Conservation (phyloP, 2,797 vertebrate species). For the Lates japonicus region DNA sequence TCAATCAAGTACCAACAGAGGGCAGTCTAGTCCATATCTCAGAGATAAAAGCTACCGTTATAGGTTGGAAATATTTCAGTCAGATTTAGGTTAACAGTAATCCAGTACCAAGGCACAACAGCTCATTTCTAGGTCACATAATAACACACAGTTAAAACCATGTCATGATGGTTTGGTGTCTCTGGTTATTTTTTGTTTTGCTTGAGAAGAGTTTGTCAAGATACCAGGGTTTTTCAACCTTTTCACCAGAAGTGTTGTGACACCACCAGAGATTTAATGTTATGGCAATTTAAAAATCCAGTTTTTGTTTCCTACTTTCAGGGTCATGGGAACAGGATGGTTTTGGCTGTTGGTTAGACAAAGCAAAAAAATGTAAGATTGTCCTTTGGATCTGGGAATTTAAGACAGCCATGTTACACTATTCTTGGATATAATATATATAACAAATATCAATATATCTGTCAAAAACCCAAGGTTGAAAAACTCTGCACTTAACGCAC, state of each 20-base stretch:
- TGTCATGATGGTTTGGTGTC: conserved; percentile 21
- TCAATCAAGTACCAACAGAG: conserved; percentile 35
- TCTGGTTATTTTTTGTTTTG: not conserved
- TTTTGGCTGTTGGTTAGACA: not conserved
- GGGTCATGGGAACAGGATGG: not conserved
- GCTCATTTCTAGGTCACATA: conserved; percentile 62
- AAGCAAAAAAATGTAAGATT: not conserved
- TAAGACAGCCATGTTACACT: not conserved
- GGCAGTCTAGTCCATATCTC: conserved; percentile 29
- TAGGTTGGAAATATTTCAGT: conserved; percentile 34
- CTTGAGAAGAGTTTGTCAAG: conserved; percentile 11
- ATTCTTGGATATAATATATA: not conserved
- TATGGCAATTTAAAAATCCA: not conserved
- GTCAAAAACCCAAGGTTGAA: conserved; percentile 19
- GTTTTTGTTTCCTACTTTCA: not conserved
- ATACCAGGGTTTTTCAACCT: conserved; percentile 31
- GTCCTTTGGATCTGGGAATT: not conserved
- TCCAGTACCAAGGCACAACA: conserved; percentile 81
- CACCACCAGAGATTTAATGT: not conserved
- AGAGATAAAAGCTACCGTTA: conserved; percentile 61
- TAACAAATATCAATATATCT: not conserved
- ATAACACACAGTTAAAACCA: conserved; percentile 31
- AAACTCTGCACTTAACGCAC: conserved; percentile 28
- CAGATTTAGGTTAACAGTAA: conserved; percentile 65
- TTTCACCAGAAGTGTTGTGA: not conserved